These are phyloP conservation scores for Lindbergichthys nudifrons DNA, from an alignment of 2,797 vertebrate genomes.

Conservation along the genomic window DNA sequence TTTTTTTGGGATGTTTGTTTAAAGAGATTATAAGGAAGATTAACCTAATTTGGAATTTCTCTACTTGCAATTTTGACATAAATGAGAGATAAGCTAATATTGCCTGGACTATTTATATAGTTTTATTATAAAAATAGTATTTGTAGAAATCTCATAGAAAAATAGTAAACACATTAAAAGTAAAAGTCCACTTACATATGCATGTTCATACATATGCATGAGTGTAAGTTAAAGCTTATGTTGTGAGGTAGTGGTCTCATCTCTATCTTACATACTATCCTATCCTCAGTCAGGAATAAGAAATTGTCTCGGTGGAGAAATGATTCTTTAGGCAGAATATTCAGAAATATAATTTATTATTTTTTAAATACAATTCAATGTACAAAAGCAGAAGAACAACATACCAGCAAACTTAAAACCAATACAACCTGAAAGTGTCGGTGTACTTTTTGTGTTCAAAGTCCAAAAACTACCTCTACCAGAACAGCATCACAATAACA, in stretches of 20 bases:
- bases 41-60: neutral
- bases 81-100: neutral
- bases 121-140: neutral
- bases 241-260: neutral
- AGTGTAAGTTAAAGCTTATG: neutral
- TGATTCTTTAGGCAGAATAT: neutral
- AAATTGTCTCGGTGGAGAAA: neutral
- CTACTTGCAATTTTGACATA: neutral
- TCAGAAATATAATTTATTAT: constrained; percentile 65
- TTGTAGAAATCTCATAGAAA: neutral
- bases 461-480: constrained; percentile 4
- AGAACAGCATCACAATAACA: constrained; percentile 11
- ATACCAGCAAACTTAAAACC: constrained; percentile 31
- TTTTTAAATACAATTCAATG: constrained; percentile 50
- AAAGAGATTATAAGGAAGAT: too few species aligned
- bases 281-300: neutral
- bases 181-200: neutral
- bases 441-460: neutral
- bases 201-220: too few species aligned
- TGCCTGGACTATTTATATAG: neutral
- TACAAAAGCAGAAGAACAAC: constrained; percentile 60
- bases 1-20: too few species aligned
- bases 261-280: neutral
- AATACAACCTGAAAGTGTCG: constrained; percentile 12
- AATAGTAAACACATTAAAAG: neutral